phyloP scores from a whole-genome alignment of 2,113 vertebrate species.

The Zeus faber region DNA sequence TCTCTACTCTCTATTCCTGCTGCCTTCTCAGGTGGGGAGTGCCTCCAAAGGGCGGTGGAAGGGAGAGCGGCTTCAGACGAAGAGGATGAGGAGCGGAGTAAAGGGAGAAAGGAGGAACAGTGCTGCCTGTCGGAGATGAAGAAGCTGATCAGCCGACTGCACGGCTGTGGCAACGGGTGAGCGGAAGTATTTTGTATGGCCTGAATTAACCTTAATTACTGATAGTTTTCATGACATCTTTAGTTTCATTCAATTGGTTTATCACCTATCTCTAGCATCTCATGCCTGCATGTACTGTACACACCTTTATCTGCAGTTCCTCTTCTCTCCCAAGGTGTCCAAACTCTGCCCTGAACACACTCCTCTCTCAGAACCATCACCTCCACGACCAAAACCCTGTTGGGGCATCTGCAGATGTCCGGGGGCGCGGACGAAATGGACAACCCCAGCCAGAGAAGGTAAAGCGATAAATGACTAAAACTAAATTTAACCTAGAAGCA shows the following conservation, averaged over 20 bases:
- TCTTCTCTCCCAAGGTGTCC: slow-evolving; percentile 48
- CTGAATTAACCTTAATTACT: too few species aligned
- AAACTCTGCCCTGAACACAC: slow-evolving; percentile 27
- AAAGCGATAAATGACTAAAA: not conserved
- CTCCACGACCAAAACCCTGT: not conserved
- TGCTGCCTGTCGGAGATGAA: slow-evolving; percentile 54
- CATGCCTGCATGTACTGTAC: too few species aligned
- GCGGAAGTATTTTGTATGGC: too few species aligned
- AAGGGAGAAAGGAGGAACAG: slow-evolving; percentile 30
- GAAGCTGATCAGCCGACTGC: slow-evolving; percentile 37
- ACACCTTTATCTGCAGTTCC: not conserved
- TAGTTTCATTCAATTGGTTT: too few species aligned
- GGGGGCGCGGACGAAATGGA: slow-evolving; percentile 3
- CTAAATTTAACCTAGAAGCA: too few species aligned
- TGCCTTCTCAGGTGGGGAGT: slow-evolving; percentile 56
- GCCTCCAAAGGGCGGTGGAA: slow-evolving; percentile 76
- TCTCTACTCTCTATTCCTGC: too few species aligned
- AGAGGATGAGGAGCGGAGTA: slow-evolving; percentile 65
- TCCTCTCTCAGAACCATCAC: slow-evolving; percentile 16
- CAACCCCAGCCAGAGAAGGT: slow-evolving; percentile 23
- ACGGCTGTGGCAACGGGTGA: slow-evolving; percentile 60
- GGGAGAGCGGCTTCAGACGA: slow-evolving; percentile 76
- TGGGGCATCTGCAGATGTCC: slow-evolving; percentile 10
- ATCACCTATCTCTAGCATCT: too few species aligned
- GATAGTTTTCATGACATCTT: too few species aligned